Evolutionary conservation across 2,888 invertebrate species (phyloP).

Genomic region (Andrena minutula): DNA sequence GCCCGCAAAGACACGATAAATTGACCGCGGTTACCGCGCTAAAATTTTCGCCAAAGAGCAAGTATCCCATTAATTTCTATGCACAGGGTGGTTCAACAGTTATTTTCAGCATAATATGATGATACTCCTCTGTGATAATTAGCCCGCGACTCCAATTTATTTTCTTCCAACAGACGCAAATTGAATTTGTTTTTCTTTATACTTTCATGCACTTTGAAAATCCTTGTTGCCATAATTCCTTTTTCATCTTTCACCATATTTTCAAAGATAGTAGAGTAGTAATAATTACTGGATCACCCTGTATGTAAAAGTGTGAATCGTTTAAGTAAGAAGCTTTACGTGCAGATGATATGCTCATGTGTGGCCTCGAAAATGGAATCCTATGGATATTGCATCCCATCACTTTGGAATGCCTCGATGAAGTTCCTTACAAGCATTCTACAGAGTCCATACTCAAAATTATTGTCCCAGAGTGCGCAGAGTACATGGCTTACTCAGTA

Average conservation of each 20-base stretch:
- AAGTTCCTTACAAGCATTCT: slow-evolving; percentile 86
- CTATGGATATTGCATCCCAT: slow-evolving; percentile 88
- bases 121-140: no score
- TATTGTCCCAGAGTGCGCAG: slow-evolving; percentile 86
- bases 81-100: background rate
- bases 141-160: no score
- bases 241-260: no score
- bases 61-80: slow-evolving; percentile 25
- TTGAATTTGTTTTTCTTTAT: no score
- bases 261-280: no score
- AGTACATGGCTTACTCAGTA: slow-evolving; percentile 87
- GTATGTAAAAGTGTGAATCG: background rate
- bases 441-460: slow-evolving; percentile 85
- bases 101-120: background rate
- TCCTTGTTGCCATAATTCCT: no score
- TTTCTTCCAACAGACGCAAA: no score
- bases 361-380: slow-evolving; percentile 87
- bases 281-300: background rate
- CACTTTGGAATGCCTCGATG: slow-evolving; percentile 85
- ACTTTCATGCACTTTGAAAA: no score
- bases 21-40: slow-evolving; percentile 76
- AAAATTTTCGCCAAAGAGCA: slow-evolving; percentile 87
- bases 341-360: slow-evolving; percentile 83
- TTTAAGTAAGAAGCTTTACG: background rate
- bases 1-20: slow-evolving; percentile 58